These are phyloP conservation scores for Probaryconus sp. DNA, from an alignment of 1,140 invertebrate species.

Conservation along the genomic window DNA sequence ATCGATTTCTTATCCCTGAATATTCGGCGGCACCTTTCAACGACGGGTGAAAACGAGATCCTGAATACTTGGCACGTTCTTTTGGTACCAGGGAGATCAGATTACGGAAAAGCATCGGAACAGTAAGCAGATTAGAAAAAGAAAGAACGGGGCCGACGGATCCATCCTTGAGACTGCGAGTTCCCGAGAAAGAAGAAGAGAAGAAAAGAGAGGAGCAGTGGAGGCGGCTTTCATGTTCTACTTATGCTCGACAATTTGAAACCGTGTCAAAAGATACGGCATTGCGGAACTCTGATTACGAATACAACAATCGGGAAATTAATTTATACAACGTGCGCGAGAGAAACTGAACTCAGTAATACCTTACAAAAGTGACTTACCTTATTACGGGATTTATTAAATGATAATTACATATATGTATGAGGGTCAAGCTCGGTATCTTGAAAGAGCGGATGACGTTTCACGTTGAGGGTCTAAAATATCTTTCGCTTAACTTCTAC, in stretches of 20 bases:
- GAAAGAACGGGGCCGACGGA: constrained; percentile 29
- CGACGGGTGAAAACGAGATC: not conserved
- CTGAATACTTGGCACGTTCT: constrained; percentile 19
- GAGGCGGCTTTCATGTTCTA: constrained; percentile 19
- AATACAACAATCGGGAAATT: constrained; percentile 31
- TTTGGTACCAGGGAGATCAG: constrained; percentile 29
- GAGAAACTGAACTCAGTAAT: constrained; percentile 1
- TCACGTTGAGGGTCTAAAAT: no score
- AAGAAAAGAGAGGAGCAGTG: no score
- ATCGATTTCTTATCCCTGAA: constrained; percentile 12
- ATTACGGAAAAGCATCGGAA: constrained; percentile 36
- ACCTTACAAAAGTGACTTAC: no score
- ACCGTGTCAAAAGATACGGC: constrained; percentile 31
- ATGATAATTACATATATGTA: no score
- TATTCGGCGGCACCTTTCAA: constrained; percentile 4
- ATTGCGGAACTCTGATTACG: constrained; percentile 23
- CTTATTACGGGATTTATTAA: no score
- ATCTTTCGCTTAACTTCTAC: no score
- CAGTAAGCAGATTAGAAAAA: constrained; percentile 42
- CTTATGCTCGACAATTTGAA: constrained; percentile 23
- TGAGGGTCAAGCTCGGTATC: no score
- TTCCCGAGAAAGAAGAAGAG: no score
- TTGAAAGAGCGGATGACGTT: no score
- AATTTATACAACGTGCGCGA: not conserved
- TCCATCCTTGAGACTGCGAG: constrained; percentile 36